phyloP scores from a whole-genome alignment of 1,140 invertebrate species.

The Leptinotarsa defecta region DNA sequence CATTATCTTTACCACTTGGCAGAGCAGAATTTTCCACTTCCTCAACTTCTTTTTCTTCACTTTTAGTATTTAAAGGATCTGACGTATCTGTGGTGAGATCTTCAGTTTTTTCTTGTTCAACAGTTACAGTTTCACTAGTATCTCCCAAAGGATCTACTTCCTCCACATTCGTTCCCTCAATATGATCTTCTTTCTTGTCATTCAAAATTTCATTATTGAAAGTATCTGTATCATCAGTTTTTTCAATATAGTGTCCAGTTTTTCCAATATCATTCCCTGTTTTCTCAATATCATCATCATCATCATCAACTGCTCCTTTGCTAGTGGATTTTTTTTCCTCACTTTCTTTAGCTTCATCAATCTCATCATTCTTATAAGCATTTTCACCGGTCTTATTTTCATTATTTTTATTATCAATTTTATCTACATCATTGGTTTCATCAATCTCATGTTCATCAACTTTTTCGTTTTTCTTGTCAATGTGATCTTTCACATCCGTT shows the following conservation, averaged over 20 bases:
- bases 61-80: not conserved
- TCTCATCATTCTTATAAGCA: too few relatives aligned
- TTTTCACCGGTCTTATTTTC: not conserved
- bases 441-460: not conserved
- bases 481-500: not conserved
- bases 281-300: not conserved
- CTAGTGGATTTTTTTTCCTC: not conserved
- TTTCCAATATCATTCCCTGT: not conserved
- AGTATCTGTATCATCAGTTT: conserved; percentile 1
- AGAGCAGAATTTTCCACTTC: not conserved
- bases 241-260: not conserved
- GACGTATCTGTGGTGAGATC: not conserved
- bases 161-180: not conserved
- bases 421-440: not conserved
- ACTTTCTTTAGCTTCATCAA: not conserved
- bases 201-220: not conserved
- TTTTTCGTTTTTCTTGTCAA: not conserved
- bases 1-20: not conserved
- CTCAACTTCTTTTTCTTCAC: not conserved
- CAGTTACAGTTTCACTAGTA: not conserved
- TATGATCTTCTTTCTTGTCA: conserved; percentile 2
- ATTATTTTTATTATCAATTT: not conserved
- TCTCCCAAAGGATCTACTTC: not conserved
- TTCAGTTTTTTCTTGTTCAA: conserved; percentile 20
- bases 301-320: conserved; percentile 19